Evolutionary conservation across 2,113 vertebrate genomes (phyloP).

Genomic region (Apaloderma vittatum): DNA sequence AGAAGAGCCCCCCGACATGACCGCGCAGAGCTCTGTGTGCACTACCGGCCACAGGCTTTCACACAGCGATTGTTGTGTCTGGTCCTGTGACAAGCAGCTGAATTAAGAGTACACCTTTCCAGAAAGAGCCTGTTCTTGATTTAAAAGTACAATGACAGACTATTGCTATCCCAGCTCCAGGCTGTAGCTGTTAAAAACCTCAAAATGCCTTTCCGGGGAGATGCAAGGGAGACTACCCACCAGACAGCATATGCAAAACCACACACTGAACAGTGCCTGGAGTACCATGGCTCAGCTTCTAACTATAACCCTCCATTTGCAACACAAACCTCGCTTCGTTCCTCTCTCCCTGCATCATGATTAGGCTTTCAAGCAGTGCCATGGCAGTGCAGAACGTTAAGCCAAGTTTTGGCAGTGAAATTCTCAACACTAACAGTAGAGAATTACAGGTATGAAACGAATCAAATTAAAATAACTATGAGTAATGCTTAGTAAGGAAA

Average conservation of each 20-base stretch:
- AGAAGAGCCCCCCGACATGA: neutral
- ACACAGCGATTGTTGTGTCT: neutral
- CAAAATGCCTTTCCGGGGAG: neutral
- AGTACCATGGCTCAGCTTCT: neutral
- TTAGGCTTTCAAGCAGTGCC: neutral
- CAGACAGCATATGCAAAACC: neutral
- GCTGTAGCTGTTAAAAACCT: neutral
- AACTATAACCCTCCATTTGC: neutral
- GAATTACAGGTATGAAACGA: neutral
- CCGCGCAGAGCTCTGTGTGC: neutral
- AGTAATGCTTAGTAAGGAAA: neutral
- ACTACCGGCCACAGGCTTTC: neutral
- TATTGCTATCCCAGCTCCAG: neutral
- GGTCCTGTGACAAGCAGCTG: neutral
- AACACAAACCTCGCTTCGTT: neutral
- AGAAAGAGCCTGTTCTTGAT: neutral
- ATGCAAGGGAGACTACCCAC: neutral
- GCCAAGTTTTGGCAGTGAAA: neutral
- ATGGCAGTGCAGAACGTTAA: neutral
- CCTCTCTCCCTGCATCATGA: neutral
- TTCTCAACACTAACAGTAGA: neutral
- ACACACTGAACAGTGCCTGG: rapidly evolving
- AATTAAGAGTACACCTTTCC: neutral
- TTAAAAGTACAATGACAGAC: neutral
- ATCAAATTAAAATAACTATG: neutral